Base-by-base conservation (phyloP, 2,888 invertebrate genomes). In the Caenorhabditis zanzibari region DNA sequence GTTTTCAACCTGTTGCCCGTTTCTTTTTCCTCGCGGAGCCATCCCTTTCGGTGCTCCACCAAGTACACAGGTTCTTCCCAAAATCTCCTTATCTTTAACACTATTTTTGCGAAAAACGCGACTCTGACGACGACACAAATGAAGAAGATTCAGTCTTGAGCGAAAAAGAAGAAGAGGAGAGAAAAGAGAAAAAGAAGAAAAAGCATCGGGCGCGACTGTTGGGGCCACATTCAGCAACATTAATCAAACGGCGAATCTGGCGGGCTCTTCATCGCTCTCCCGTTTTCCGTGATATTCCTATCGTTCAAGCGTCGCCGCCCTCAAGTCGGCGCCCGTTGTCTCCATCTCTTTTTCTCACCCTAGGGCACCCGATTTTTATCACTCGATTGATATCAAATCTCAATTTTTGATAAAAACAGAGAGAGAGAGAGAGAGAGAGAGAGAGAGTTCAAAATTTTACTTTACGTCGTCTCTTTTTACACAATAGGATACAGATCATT, bases 191-290 rank as follows among this genome's bases (percentile, higher is more conserved):
- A 58, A 69, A 68, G 61, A 76, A 59, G 69, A 69, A 69, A 76
- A 63, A 80, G 69, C 68, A 72, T 44, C 72, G 63, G 72, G 66
- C 64, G 79, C 79, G 79, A 80, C 79, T 80, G 79, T 80, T 80
- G 79, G 79, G 72, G 76, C 76, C 76, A 76, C 82, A 82, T 82
- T 82, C 82, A 82, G 82, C 72, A 73, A 76, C 82, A 82, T 82
- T 82, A 82, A 82, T 82, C 82, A 82, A 75, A 82, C 79, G 69
- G 73, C 71, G 71, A 72, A 75, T 76, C 66, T 73, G 76, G 64
- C 71, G 72, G 71, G 71, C 79, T 80, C 77, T 63, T 80, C 77
- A 54, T 71, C 71, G 47, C 72, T 49, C 79, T 72, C 72, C 68
- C 68, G 68, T 74, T 74, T 74, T 81, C 54, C 74, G 52, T 68